Conservation (phyloP, 2,113 vertebrate genomes). For the Oplegnathus fasciatus region DNA sequence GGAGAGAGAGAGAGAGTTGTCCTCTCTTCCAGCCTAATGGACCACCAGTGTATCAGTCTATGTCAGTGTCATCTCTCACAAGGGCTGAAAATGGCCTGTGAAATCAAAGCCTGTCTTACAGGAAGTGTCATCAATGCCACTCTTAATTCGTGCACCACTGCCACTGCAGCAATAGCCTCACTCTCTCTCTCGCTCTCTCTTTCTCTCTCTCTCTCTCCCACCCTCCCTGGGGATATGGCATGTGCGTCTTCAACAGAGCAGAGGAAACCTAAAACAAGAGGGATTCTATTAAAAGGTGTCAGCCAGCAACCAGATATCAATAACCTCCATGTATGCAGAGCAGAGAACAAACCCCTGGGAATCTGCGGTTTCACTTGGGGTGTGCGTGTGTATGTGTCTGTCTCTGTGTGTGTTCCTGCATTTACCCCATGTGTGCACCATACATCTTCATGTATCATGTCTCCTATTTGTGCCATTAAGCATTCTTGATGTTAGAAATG, state of each 20-base stretch:
- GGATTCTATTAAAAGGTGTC: conserved; percentile 86
- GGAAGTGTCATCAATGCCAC: conserved; percentile 83
- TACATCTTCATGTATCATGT: conserved; percentile 74
- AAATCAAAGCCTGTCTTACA: conserved; percentile 83
- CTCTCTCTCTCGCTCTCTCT: conserved; percentile 49
- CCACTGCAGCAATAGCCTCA: conserved; percentile 53
- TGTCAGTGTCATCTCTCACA: conserved; percentile 79
- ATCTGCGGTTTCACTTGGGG: conserved; percentile 74
- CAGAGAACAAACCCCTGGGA: conserved; percentile 72
- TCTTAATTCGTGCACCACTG: conserved; percentile 64
- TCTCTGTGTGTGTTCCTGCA: conserved; percentile 56
- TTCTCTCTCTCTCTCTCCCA: not conserved
- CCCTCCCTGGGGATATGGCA: conserved; percentile 50
- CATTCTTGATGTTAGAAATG: conserved; percentile 72
- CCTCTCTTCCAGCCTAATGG: conserved; percentile 85
- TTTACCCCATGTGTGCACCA: conserved; percentile 56
- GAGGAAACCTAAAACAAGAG: conserved; percentile 81
- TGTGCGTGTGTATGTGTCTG: conserved; percentile 47
- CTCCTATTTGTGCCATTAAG: conserved; percentile 76
- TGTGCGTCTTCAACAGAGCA: conserved; percentile 71
- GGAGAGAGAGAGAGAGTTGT: conserved; percentile 78
- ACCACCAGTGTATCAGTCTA: conserved; percentile 66
- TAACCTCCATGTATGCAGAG: conserved; percentile 79
- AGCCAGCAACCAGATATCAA: conserved; percentile 84
- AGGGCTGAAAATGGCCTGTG: conserved; percentile 77